Conservation (phyloP, 2,888 invertebrate genomes). For the Chalcis sispes region DNA sequence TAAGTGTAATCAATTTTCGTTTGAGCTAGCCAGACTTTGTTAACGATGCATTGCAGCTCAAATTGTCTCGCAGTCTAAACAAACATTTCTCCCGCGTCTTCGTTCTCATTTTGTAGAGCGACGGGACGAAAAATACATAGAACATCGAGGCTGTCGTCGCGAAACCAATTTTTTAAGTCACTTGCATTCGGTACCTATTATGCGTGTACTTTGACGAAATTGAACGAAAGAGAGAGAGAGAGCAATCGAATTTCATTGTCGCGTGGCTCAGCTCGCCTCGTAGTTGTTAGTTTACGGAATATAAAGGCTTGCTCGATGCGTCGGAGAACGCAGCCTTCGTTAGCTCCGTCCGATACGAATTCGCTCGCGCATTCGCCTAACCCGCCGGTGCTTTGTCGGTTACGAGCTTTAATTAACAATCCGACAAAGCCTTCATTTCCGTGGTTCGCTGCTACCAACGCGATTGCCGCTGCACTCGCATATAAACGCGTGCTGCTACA, state of each 20-base stretch:
- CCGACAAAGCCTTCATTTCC: conserved; percentile 55
- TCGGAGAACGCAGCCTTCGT: conserved; percentile 2
- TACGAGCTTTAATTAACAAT: conserved; percentile 55
- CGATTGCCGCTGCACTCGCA: neutral
- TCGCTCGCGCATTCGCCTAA: too few relatives aligned
- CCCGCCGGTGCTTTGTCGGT: conserved; percentile 17
- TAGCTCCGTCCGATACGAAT: conserved; percentile 17
- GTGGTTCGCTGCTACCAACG: conserved; percentile 16
- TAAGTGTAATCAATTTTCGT: too few relatives aligned
- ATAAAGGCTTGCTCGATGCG: conserved; percentile 21
- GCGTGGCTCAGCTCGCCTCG: neutral
- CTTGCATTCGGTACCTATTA: conserved; percentile 21
- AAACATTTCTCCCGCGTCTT: too few relatives aligned
- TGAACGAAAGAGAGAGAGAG: neutral
- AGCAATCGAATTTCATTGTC: conserved; percentile 26
- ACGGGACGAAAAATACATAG: too few relatives aligned
- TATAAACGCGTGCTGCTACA: too few relatives aligned
- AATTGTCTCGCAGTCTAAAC: too few relatives aligned
- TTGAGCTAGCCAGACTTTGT: too few relatives aligned
- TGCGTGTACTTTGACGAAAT: neutral
- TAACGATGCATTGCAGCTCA: too few relatives aligned
- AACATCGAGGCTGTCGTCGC: too few relatives aligned
- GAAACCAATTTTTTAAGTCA: conserved; percentile 49
- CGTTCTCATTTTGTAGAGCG: neutral
- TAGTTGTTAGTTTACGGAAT: conserved; percentile 41